Evolutionary conservation across 2,797 vertebrate genomes (phyloP).

Genomic region (Masticophis lateralis): DNA sequence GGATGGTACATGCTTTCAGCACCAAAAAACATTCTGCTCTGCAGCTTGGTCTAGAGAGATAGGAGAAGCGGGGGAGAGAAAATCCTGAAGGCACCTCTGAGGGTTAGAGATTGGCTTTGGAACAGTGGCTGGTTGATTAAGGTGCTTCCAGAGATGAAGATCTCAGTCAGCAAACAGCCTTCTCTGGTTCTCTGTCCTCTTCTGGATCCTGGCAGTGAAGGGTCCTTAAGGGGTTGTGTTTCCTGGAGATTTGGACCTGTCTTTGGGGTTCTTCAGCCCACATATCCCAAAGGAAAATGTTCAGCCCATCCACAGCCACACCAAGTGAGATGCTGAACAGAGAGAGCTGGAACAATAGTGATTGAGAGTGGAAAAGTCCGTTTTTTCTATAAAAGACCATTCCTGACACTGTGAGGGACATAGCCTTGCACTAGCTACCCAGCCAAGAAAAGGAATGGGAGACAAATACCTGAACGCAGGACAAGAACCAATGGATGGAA

Average conservation of each 20-base stretch:
- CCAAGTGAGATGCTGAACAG: background rate
- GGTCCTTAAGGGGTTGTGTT: slow-evolving; percentile 30
- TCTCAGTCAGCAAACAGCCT: background rate
- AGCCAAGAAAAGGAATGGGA: background rate
- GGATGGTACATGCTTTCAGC: accelerated
- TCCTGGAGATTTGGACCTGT: slow-evolving; percentile 32
- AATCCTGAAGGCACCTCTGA: background rate
- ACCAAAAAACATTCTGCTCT: background rate
- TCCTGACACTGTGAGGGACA: background rate
- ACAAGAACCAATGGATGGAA: too few species aligned
- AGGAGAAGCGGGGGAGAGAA: background rate
- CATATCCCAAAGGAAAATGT: slow-evolving; percentile 10
- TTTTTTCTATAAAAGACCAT: background rate
- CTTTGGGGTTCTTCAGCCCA: slow-evolving; percentile 27
- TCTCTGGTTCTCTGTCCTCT: slow-evolving; percentile 7
- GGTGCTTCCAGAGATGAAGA: background rate
- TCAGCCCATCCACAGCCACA: background rate
- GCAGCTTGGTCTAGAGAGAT: background rate
- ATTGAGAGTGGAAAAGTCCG: background rate
- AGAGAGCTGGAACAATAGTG: background rate
- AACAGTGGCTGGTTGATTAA: slow-evolving; percentile 2
- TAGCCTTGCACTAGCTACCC: background rate
- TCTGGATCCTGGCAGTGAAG: background rate
- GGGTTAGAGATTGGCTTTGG: background rate
- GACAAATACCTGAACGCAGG: background rate